Base-by-base conservation (phyloP, 2,797 vertebrate genomes). In the Tiaroga cobitis region DNA sequence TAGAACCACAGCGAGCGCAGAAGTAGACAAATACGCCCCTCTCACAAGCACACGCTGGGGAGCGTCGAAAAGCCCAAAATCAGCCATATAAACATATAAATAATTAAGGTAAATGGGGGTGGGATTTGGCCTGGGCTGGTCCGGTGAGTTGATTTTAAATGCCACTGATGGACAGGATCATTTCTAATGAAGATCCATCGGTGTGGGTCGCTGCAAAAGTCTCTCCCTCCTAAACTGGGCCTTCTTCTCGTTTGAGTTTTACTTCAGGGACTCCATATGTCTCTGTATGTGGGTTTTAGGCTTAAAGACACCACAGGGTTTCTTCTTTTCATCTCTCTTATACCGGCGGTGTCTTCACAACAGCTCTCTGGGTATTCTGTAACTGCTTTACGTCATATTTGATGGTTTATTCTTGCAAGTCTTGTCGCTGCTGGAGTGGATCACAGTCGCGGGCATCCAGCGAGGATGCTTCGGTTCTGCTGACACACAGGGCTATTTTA, bases 31-130 rank as follows among this genome's bases (percentile, higher is more conserved):
- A 95, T 94, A 93, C 91, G 89, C 90, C 89, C 89, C 91, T 93
- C 90, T 91, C 88, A 92, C 90, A 90, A 93, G 90, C 92, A 87
- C 91, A 88, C 94, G 91, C 91, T 73, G 56, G 93, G 95, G 95
- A 89, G 93, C 88, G 89, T 86, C 37, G 91, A 93, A 94, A 95
- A 94, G 90, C 94, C 92, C 92, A 92, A 95, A 95, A 94, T 95
- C 94, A 95, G 94, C 94, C 93, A 94, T 93, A 95, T 93, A 93
- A 92, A 93, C 92, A 92, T 94, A 96, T 95, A 88, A 96, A 96
- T 96, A 95, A 96, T 96, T 95, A 94, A 96, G 92, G 89, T 94
- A 87, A 65, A 72, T 70, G 74, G 34, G 83, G 79, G 82, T 56
- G 80, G 80, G 83, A 86, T 82, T 80, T 73, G 83, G 74, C 73